Conservation (phyloP, 2,888 invertebrate species). For the Melikaiella ostensackeni region DNA sequence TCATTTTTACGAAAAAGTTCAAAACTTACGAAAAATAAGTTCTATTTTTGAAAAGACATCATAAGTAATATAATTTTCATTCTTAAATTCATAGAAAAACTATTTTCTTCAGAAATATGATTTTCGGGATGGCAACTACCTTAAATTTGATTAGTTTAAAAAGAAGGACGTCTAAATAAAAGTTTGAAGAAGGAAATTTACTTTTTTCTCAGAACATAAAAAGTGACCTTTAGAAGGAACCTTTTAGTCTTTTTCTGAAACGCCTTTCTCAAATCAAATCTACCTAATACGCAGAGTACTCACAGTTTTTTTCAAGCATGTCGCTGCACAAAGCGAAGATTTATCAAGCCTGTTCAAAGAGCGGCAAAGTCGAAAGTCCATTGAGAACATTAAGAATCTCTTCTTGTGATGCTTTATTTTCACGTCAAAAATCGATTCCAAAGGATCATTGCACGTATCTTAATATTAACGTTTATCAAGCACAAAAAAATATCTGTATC, state of each 20-base stretch:
- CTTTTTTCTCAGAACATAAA: neutral
- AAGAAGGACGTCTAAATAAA: no score
- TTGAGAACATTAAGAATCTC: conserved; percentile 2
- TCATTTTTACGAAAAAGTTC: no score
- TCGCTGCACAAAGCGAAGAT: neutral
- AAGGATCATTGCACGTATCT: neutral
- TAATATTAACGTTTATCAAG: neutral
- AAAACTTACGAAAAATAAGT: no score
- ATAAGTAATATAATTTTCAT: no score
- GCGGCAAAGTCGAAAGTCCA: conserved; percentile 23
- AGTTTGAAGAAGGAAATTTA: no score
- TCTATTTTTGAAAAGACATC: no score
- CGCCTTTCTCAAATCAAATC: neutral
- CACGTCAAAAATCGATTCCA: neutral
- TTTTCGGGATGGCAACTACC: no score
- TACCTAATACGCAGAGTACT: conserved; percentile 10
- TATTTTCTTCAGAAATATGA: no score
- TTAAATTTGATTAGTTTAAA: no score
- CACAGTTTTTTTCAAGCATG: conserved; percentile 16
- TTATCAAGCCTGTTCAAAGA: conserved; percentile 16
- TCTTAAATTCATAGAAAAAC: no score
- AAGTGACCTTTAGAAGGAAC: neutral
- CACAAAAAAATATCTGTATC: neutral
- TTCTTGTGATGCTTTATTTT: neutral
- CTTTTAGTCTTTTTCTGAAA: neutral